These are phyloP conservation scores for Phocoena phocoena DNA, from an alignment of 2,113 vertebrate genomes.

Conservation along the genomic window DNA sequence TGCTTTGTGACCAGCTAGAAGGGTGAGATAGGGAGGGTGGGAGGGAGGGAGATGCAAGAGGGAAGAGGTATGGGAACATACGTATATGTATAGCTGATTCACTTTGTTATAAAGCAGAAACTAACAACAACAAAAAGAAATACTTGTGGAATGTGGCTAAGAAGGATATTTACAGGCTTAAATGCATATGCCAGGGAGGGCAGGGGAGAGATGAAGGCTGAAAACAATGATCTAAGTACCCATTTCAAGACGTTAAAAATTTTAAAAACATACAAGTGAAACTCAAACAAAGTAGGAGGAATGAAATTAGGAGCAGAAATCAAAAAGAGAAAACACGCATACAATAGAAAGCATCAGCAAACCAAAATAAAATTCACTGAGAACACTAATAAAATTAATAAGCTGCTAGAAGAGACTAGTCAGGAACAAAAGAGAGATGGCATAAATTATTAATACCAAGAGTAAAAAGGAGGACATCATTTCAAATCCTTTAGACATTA, in stretches of 20 bases:
- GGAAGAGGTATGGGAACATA: too few relatives aligned
- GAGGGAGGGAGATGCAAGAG: too few relatives aligned
- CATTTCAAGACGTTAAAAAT: background rate
- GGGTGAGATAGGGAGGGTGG: too few relatives aligned
- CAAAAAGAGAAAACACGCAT: background rate
- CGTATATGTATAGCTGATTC: too few relatives aligned
- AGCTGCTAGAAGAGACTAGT: background rate
- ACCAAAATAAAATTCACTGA: background rate
- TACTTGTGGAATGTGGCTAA: background rate
- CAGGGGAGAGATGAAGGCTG: too few relatives aligned
- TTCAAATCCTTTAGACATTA: background rate
- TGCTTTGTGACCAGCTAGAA: too few relatives aligned
- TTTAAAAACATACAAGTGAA: background rate
- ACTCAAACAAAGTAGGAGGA: background rate
- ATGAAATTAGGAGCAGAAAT: conserved; percentile 44
- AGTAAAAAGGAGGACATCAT: background rate
- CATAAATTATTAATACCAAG: background rate
- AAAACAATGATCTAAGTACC: background rate
- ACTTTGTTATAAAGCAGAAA: too few relatives aligned
- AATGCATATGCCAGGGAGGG: background rate
- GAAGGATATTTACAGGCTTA: background rate
- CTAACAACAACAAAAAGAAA: background rate
- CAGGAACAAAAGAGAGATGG: background rate
- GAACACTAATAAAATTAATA: conserved; percentile 3
- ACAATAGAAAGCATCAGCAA: background rate